Evolutionary conservation across 2,797 vertebrate species (phyloP).

Genomic region (Tadarida brasiliensis): DNA sequence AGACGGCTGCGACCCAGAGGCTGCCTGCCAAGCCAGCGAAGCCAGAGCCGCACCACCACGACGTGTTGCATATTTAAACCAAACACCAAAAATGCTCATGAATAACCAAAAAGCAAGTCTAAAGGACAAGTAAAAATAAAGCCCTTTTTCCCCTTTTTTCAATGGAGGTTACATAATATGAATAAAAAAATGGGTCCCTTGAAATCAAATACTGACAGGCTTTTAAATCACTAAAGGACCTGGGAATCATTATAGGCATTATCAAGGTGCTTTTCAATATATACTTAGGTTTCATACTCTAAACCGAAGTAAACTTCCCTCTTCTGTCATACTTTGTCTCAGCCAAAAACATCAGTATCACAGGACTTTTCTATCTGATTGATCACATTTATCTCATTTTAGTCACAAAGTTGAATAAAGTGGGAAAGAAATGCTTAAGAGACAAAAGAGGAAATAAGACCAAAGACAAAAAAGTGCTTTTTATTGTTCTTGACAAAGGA

Average conservation of each 20-base stretch:
- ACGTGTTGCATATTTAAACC: fast-evolving
- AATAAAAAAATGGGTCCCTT: background rate
- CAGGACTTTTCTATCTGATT: background rate
- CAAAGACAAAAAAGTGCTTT: background rate
- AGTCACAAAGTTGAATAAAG: background rate
- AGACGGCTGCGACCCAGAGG: background rate
- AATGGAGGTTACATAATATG: background rate
- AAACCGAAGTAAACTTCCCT: background rate
- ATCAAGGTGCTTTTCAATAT: background rate
- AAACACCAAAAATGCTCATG: background rate
- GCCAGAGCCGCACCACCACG: background rate
- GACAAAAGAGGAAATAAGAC: background rate
- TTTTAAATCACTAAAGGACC: background rate
- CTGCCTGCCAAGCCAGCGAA: background rate
- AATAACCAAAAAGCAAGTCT: background rate
- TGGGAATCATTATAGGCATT: background rate
- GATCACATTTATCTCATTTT: background rate
- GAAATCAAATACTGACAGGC: background rate
- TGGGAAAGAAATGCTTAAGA: background rate
- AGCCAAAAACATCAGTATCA: background rate
- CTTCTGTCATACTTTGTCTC: background rate
- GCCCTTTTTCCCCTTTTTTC: background rate
- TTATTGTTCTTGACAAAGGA: background rate
- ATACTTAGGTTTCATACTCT: background rate
- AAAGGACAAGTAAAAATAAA: background rate